Conservation (phyloP, 2,888 invertebrate genomes). For the Diabrotica balteata region DNA sequence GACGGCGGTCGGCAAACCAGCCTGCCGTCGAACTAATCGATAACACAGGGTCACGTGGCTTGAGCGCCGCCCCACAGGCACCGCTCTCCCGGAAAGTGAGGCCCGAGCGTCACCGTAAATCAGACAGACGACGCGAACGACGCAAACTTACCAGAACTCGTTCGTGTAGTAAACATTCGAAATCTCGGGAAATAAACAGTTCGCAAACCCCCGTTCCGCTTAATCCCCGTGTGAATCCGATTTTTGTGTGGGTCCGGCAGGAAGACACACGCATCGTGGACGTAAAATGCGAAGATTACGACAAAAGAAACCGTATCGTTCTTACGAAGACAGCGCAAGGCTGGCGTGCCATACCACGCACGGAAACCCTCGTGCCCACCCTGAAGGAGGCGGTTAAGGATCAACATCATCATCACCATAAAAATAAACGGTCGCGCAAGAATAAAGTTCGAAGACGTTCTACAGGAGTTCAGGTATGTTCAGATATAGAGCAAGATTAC, state of each 20-base stretch:
- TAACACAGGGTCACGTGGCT: slow-evolving; percentile 60
- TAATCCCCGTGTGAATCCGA: slow-evolving; percentile 76
- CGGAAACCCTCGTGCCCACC: slow-evolving; percentile 66
- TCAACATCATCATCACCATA: slow-evolving; percentile 49
- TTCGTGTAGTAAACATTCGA: slow-evolving; percentile 35
- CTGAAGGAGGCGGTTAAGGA: slow-evolving; percentile 62
- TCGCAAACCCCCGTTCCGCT: slow-evolving; percentile 51
- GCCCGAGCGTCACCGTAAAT: slow-evolving; percentile 62
- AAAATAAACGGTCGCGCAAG: slow-evolving; percentile 47
- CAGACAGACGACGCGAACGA: slow-evolving; percentile 58
- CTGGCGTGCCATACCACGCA: slow-evolving; percentile 84
- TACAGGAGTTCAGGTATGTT: slow-evolving; percentile 57
- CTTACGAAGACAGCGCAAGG: slow-evolving; percentile 82
- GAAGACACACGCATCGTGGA: slow-evolving; percentile 81
- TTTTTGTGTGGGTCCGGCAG: slow-evolving; percentile 86
- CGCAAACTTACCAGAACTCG: slow-evolving; percentile 49
- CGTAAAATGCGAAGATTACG: slow-evolving; percentile 88
- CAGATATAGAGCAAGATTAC: slow-evolving; percentile 46
- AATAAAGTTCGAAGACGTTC: slow-evolving; percentile 54
- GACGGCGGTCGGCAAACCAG: slow-evolving; percentile 55
- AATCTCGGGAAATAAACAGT: slow-evolving; percentile 34
- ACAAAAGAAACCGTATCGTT: slow-evolving; percentile 83
- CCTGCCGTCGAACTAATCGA: slow-evolving; percentile 57
- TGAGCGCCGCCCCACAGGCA: slow-evolving; percentile 57
- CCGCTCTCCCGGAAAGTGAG: slow-evolving; percentile 59